Conservation (phyloP, 2,797 vertebrate species). For the Amazona finschi region DNA sequence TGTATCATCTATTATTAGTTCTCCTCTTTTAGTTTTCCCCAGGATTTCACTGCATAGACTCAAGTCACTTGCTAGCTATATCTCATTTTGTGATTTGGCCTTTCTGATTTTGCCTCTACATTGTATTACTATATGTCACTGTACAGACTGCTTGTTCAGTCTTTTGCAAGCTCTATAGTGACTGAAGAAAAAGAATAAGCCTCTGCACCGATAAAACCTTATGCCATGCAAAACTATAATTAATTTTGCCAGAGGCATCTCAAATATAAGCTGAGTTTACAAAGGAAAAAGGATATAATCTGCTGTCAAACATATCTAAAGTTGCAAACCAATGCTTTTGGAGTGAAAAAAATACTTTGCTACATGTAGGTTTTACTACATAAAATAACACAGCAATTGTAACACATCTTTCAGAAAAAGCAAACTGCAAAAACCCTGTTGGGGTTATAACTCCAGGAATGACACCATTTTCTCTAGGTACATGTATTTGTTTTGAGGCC, state of each 20-base stretch:
- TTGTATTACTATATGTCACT: not conserved
- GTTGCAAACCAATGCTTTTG: not conserved
- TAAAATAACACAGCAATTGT: not conserved
- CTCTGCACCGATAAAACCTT: not conserved
- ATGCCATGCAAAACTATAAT: not conserved
- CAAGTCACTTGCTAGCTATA: not conserved
- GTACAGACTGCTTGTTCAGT: not conserved
- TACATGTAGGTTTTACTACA: not conserved
- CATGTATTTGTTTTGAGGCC: not conserved
- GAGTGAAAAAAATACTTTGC: not conserved
- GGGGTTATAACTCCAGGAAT: constrained; percentile 29
- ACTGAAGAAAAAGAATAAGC: not conserved
- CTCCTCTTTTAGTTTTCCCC: not conserved
- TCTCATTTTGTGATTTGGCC: not conserved
- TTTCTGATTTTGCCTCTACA: not conserved
- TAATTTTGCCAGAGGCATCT: not conserved
- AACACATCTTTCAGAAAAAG: constrained; percentile 1
- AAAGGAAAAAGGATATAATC: not conserved
- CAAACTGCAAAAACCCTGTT: not conserved
- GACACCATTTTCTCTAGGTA: constrained; percentile 32
- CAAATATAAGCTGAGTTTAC: not conserved
- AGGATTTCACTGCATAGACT: not conserved
- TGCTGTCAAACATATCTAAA: not conserved
- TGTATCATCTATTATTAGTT: not conserved
- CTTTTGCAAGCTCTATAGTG: not conserved